Conservation (phyloP, 2,797 vertebrate species). For the Semotilus atromaculatus region DNA sequence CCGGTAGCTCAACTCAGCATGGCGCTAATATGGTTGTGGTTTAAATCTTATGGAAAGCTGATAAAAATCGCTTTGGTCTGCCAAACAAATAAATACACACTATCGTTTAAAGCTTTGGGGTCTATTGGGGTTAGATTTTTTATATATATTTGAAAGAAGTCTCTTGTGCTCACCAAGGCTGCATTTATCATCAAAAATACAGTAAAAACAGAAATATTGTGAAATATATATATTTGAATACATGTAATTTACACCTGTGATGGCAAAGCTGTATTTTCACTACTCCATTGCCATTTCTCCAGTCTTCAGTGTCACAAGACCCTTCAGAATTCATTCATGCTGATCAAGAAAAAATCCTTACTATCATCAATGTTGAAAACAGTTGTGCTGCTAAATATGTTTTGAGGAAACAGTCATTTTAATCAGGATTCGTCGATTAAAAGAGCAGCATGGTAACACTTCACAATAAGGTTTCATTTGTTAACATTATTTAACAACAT, state of each 20-base stretch:
- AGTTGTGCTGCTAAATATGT: not conserved
- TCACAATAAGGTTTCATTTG: no score
- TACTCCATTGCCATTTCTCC: not conserved
- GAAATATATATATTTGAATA: not conserved
- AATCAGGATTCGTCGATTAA: not conserved
- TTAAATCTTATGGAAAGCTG: not conserved
- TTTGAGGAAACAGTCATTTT: not conserved
- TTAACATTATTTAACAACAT: no score
- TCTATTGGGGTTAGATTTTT: not conserved
- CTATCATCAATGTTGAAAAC: not conserved
- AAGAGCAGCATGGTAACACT: not conserved
- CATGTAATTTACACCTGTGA: not conserved
- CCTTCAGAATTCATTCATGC: not conserved
- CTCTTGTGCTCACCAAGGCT: not conserved
- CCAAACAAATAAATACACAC: not conserved
- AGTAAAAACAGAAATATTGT: no score
- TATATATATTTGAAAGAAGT: not conserved
- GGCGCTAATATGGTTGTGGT: not conserved
- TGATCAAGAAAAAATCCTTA: not conserved
- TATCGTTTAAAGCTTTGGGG: not conserved
- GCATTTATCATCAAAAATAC: not conserved
- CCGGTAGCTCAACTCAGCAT: not conserved
- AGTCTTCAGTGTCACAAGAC: not conserved
- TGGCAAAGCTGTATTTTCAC: not conserved
- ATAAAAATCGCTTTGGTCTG: not conserved